Evolutionary conservation across 2,113 vertebrate genomes (phyloP).

Genomic region (Turdus rufiventris): DNA sequence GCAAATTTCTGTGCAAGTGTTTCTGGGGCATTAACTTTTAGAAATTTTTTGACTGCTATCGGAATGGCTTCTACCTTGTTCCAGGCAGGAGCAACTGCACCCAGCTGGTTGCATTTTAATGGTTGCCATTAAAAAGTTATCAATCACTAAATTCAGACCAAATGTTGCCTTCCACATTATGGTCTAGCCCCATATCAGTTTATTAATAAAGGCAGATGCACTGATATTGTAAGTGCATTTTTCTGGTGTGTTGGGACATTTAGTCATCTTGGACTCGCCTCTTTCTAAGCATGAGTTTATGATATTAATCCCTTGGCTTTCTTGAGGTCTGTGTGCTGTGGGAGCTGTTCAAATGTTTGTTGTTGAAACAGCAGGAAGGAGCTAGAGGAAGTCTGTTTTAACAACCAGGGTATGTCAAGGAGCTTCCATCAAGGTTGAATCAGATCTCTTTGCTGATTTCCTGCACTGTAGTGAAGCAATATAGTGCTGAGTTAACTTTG

Average conservation of each 20-base stretch:
- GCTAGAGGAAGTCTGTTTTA: neutral
- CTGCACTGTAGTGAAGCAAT: neutral
- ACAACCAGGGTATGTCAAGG: conserved; percentile 16
- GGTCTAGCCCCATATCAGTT: neutral
- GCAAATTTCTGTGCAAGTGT: neutral
- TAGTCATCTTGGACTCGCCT: neutral
- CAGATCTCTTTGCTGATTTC: conserved; percentile 20
- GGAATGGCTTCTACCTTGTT: neutral
- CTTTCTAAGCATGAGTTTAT: neutral
- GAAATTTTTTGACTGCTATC: neutral
- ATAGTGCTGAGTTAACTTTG: conserved; percentile 23
- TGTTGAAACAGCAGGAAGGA: neutral
- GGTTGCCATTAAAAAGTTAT: neutral
- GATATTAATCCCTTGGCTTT: neutral
- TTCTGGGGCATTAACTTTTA: neutral
- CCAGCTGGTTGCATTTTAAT: neutral
- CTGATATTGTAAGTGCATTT: neutral
- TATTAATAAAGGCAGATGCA: neutral
- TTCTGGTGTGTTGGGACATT: neutral
- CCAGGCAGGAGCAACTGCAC: neutral
- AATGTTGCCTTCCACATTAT: neutral
- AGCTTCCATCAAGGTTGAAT: conserved; percentile 34
- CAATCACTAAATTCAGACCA: neutral
- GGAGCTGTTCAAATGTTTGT: conserved; percentile 23
- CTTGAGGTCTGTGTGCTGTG: neutral